These are phyloP conservation scores for Lottia gigantea DNA, from an alignment of 2,888 invertebrate species.

Conservation along the genomic window DNA sequence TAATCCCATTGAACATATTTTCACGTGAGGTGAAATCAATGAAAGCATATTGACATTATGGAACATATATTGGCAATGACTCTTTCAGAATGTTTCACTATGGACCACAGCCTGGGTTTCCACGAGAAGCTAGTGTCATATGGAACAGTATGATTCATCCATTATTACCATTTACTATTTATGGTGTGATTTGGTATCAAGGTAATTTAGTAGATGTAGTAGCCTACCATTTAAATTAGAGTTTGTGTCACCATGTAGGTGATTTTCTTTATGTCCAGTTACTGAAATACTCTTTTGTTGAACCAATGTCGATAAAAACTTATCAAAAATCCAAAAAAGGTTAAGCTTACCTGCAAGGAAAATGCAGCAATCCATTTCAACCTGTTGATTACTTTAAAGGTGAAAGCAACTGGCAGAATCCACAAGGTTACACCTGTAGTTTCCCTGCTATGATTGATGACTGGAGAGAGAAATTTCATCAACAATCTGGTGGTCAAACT, in stretches of 20 bases:
- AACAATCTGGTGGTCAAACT: slow-evolving; percentile 21
- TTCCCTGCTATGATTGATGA: slow-evolving; percentile 27
- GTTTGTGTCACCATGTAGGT: too few species aligned
- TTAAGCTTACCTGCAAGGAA: too few species aligned
- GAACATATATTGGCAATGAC: background rate
- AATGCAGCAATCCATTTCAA: too few species aligned
- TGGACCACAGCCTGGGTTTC: background rate
- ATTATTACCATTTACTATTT: slow-evolving; percentile 35
- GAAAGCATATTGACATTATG: too few species aligned
- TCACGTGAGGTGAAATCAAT: too few species aligned
- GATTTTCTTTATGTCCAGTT: too few species aligned
- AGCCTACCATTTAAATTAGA: too few species aligned
- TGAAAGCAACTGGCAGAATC: background rate
- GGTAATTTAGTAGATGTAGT: background rate
- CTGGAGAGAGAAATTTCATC: slow-evolving; percentile 24
- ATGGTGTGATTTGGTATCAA: slow-evolving; percentile 46
- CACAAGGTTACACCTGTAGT: slow-evolving; percentile 26
- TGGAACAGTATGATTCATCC: slow-evolving; percentile 50
- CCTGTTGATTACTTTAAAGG: background rate
- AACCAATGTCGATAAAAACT: too few species aligned
- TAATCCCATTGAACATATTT: too few species aligned
- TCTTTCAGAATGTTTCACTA: too few species aligned
- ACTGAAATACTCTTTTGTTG: too few species aligned
- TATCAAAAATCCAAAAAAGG: too few species aligned
- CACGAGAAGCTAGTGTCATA: slow-evolving; percentile 15